phyloP scores from a whole-genome alignment of 2,888 invertebrate genomes.

The Leptopilina myrica region DNA sequence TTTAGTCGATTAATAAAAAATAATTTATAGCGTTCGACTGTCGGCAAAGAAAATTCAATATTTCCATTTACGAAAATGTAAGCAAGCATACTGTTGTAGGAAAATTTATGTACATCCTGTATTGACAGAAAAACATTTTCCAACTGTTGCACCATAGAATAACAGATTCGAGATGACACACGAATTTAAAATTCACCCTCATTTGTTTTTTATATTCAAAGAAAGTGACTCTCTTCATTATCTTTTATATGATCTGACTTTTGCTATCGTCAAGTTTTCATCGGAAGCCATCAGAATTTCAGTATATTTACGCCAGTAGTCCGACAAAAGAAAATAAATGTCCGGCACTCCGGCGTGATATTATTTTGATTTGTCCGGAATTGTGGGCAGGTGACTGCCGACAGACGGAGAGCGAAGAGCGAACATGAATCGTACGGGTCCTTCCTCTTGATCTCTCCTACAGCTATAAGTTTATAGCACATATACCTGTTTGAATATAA shows the following conservation, averaged over 20 bases:
- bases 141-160: neutral
- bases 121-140: neutral
- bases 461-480: conserved; percentile 19
- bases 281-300: neutral
- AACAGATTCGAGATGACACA: neutral
- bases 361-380: conserved; percentile 69
- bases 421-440: conserved; percentile 48
- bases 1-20: too few species aligned
- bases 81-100: too few species aligned
- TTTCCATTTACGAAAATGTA: too few species aligned
- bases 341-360: conserved; percentile 59
- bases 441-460: neutral
- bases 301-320: neutral
- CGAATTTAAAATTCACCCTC: conserved; percentile 18
- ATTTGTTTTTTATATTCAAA: neutral
- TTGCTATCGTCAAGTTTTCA: neutral
- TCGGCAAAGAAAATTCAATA: too few species aligned
- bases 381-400: conserved; percentile 68
- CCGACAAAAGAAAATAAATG: conserved; percentile 51
- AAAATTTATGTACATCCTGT: too few species aligned
- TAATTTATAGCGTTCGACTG: too few species aligned
- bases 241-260: conserved; percentile 22
- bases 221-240: conserved; percentile 11
- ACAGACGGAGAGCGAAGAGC: conserved; percentile 73
- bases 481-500: conserved; percentile 24